These are phyloP conservation scores for Florisuga fusca DNA, from an alignment of 2,797 vertebrate species.

Conservation along the genomic window DNA sequence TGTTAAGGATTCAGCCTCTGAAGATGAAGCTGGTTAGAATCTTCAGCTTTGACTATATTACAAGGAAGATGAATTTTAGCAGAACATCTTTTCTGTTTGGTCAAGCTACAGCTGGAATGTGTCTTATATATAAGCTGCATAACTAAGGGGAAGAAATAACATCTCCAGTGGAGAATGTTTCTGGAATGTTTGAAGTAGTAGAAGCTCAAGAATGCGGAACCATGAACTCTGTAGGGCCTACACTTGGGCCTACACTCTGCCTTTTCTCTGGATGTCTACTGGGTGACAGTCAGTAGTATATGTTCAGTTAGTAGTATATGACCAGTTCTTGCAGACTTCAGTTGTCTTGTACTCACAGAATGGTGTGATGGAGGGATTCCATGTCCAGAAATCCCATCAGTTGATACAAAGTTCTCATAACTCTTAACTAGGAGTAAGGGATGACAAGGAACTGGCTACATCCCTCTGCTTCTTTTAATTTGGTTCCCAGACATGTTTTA, in stretches of 20 bases:
- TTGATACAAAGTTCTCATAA: not conserved
- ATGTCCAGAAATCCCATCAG: rapidly evolving
- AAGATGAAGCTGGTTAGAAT: not conserved
- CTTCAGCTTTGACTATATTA: not conserved
- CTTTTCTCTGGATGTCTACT: not conserved
- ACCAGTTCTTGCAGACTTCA: not conserved
- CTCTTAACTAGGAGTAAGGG: not conserved
- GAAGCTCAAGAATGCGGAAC: not conserved
- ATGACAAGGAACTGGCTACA: not conserved
- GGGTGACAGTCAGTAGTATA: not conserved
- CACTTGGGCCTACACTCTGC: not conserved
- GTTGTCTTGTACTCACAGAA: not conserved
- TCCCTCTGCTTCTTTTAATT: not conserved
- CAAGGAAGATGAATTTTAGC: not conserved
- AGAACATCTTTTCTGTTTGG: not conserved
- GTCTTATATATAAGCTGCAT: not conserved
- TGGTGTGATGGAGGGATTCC: not conserved
- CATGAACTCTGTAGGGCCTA: not conserved
- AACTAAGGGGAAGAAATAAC: not conserved
- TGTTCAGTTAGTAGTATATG: too few species aligned
- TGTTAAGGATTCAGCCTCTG: not conserved
- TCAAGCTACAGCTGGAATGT: not conserved
- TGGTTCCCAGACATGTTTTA: not conserved
- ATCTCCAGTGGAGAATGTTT: not conserved
- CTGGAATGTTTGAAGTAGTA: not conserved